phyloP scores from a whole-genome alignment of 2,113 vertebrate species.

The Leptocoma aspasia region DNA sequence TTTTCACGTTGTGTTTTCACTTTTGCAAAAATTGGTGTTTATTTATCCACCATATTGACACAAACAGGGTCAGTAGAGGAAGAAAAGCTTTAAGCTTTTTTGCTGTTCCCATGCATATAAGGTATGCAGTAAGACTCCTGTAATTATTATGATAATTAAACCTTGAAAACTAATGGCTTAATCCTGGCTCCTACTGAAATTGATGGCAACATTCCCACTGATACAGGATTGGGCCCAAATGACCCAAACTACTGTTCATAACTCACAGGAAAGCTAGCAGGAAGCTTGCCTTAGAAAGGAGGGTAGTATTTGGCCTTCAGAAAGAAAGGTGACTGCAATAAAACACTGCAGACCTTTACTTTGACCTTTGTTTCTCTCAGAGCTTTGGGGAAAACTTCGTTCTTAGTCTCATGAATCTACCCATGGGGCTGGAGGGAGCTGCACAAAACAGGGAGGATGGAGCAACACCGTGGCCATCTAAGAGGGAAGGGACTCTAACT shows the following conservation, averaged over 20 bases:
- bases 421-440: neutral
- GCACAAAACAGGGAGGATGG: neutral
- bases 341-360: neutral
- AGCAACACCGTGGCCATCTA: neutral
- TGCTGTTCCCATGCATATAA: constrained; percentile 47
- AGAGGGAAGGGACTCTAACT: neutral
- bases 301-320: neutral
- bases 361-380: neutral
- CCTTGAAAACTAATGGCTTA: constrained; percentile 46
- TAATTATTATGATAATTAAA: constrained; percentile 35
- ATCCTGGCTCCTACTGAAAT: constrained; percentile 1
- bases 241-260: neutral
- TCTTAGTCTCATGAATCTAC: neutral
- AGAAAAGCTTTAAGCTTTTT: constrained; percentile 66
- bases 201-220: constrained; percentile 2
- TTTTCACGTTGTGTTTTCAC: neutral
- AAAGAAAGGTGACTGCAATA: constrained; percentile 17
- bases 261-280: neutral
- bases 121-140: constrained; percentile 23
- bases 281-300: neutral
- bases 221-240: neutral
- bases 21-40: constrained; percentile 1
- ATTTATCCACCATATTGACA: constrained; percentile 17
- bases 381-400: neutral
- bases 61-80: constrained; percentile 47